Evolutionary conservation across 2,888 invertebrate species (phyloP).

Genomic region (Hypercompe scribonia): DNA sequence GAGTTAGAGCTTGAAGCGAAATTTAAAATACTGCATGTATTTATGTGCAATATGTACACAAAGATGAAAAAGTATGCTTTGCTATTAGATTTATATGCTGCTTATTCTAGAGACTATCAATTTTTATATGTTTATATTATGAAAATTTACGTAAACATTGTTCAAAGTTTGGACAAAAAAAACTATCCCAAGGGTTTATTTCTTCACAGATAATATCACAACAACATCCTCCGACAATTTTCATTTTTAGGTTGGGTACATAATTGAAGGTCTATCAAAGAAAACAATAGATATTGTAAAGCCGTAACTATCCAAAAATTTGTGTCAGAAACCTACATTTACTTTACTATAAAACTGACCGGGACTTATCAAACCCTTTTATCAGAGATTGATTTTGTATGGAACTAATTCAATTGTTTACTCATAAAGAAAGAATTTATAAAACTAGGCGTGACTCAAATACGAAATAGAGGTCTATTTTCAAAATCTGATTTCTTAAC

Average conservation of each 20-base stretch:
- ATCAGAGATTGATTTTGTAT: slow-evolving; percentile 7
- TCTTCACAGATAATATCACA: neutral
- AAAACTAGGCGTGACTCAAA: neutral
- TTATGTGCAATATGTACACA: too few relatives aligned
- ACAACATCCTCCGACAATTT: neutral
- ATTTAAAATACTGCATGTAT: too few relatives aligned
- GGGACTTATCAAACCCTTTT: slow-evolving; percentile 7
- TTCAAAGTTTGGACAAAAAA: too few relatives aligned
- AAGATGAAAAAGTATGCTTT: too few relatives aligned
- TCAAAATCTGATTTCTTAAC: neutral
- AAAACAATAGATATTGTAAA: neutral
- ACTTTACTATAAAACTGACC: slow-evolving; percentile 1
- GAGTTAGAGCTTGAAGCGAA: too few relatives aligned
- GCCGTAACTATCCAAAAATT: neutral
- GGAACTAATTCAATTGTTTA: slow-evolving; percentile 7
- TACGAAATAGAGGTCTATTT: neutral
- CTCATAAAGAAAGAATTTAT: neutral
- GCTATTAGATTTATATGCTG: too few relatives aligned
- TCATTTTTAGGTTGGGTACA: neutral
- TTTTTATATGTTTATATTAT: too few relatives aligned
- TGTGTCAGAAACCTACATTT: slow-evolving; percentile 5
- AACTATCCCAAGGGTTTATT: neutral
- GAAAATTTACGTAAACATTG: too few relatives aligned
- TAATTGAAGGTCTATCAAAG: neutral
- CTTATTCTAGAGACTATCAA: too few relatives aligned